Conservation (phyloP, 2,113 vertebrate species). For the Amphilophus citrinellus region DNA sequence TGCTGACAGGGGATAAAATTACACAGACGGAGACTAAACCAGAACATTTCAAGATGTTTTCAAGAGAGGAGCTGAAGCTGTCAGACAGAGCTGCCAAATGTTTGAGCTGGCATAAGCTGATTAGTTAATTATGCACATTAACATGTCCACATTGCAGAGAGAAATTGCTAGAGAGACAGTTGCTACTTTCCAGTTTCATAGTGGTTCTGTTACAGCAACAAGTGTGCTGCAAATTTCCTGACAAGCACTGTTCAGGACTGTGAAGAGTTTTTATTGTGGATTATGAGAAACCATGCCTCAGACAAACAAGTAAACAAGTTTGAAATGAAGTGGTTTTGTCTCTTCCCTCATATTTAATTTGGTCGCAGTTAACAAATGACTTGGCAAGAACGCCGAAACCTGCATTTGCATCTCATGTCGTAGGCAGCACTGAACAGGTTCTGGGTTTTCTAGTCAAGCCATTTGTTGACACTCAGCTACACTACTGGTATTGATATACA, state of each 20-base stretch:
- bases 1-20: slow-evolving; percentile 48
- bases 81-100: slow-evolving; percentile 63
- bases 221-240: slow-evolving; percentile 19
- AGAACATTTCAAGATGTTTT: slow-evolving; percentile 71
- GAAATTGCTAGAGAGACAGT: slow-evolving; percentile 50
- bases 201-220: slow-evolving; percentile 41
- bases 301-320: slow-evolving; percentile 24
- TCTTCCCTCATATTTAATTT: slow-evolving; percentile 20
- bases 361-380: slow-evolving; percentile 3
- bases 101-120: slow-evolving; percentile 78
- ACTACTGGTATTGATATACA: neutral
- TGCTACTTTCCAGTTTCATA: slow-evolving; percentile 52
- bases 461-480: neutral
- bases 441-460: neutral
- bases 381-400: slow-evolving; percentile 9
- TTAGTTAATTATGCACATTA: slow-evolving; percentile 82
- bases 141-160: slow-evolving; percentile 65
- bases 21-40: slow-evolving; percentile 37
- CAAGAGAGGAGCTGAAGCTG: slow-evolving; percentile 60
- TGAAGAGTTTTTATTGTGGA: slow-evolving; percentile 14
- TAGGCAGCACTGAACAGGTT: neutral
- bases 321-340: neutral
- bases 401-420: neutral
- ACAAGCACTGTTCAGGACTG: slow-evolving; percentile 22
- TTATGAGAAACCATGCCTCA: slow-evolving; percentile 33